phyloP scores from a whole-genome alignment of 2,113 vertebrate species.

The Muntiacus muntjak region DNA sequence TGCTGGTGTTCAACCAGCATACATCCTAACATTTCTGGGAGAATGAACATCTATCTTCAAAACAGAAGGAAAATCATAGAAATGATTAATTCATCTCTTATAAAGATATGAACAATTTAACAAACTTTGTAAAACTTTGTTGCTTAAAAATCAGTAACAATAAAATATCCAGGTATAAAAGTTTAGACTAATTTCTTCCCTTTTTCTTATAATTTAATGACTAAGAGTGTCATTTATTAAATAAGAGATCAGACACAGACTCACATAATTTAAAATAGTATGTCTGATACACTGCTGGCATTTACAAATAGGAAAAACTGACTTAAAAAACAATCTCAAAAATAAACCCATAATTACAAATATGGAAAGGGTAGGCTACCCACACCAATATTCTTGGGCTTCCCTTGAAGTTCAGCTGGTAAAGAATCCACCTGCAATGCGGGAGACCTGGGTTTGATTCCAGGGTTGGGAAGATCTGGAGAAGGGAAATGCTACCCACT shows the following conservation, averaged over 20 bases:
- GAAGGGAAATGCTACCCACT: neutral
- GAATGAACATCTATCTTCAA: neutral
- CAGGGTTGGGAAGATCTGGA: neutral
- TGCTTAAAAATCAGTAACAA: constrained; percentile 12
- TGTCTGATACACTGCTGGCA: neutral
- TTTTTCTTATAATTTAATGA: constrained; percentile 7
- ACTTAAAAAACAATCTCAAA: neutral
- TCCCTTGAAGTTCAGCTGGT: neutral
- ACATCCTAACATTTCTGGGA: neutral
- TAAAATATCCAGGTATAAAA: neutral
- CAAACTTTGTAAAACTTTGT: neutral
- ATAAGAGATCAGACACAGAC: neutral
- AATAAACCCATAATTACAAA: neutral
- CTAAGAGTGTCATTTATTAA: neutral
- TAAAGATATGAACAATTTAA: neutral
- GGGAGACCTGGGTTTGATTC: neutral
- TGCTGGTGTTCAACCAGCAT: neutral
- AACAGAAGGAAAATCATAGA: neutral
- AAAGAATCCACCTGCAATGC: neutral
- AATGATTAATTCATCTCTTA: neutral
- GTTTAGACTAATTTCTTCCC: neutral
- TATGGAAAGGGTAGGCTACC: neutral
- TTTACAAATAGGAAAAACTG: neutral
- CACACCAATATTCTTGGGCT: neutral
- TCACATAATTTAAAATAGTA: neutral